phyloP scores from a whole-genome alignment of 2,113 vertebrate species.

The Thinocorus orbignyianus region DNA sequence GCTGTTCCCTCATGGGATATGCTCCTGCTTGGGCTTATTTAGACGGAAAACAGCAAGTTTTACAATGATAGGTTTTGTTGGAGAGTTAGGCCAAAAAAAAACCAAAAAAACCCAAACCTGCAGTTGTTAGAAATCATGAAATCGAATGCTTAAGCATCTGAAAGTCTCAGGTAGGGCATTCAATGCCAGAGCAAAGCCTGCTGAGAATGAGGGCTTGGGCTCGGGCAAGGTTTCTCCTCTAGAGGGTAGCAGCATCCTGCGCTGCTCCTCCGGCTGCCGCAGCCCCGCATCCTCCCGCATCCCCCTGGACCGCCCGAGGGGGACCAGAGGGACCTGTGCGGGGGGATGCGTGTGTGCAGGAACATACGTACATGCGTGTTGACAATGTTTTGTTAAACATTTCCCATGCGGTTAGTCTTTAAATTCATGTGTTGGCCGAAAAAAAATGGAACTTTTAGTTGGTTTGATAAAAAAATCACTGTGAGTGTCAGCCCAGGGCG shows the following conservation, averaged over 20 bases:
- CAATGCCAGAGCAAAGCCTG: not conserved
- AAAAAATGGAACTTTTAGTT: not conserved
- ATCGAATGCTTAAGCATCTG: not conserved
- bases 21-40: not conserved
- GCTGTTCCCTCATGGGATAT: not conserved
- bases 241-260: not conserved
- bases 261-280: no score
- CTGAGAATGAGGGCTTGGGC: not conserved
- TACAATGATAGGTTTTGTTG: not conserved
- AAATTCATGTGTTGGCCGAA: no score
- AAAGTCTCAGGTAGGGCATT: accelerated
- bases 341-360: accelerated
- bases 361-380: not conserved
- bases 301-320: not conserved
- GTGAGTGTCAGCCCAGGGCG: not conserved
- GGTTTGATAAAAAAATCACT: not conserved
- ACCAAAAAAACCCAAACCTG: not conserved
- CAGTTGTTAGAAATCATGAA: no score
- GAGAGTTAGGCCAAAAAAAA: not conserved
- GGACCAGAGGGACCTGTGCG: not conserved
- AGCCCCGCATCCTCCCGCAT: not conserved
- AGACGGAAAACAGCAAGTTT: not conserved
- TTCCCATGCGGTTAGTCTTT: no score
- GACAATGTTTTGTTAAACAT: no score
- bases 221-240: not conserved